Evolutionary conservation across 1,140 invertebrate species (phyloP), one percentile per base, ranked within the genome.

Genomic region (Drosophila orosa): DNA sequence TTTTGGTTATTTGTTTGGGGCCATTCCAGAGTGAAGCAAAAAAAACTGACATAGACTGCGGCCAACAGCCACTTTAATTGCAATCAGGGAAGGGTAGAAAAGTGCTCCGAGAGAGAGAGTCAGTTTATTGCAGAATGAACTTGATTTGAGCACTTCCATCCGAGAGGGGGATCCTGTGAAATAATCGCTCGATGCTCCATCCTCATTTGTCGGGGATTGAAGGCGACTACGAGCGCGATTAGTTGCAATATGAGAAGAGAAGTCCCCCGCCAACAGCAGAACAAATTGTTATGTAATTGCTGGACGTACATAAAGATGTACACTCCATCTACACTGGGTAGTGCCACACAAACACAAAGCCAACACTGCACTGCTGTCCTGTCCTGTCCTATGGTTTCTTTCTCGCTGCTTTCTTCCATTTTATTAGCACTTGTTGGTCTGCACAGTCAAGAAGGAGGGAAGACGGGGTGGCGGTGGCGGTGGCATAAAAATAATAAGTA

Each of bases 401-500:
- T 17, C 29, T 54, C 12, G 19, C 31, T 25, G 47, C 50, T 68
- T 69, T 58, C 42, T 48, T 17, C 74, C 47, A 47, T 58, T 86
- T 74, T 78, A 78, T 86, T 81, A 81, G 48, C 78, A 78, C 74
- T 78, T 59, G 55, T 74, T 69, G 68, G 35, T 56, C 55, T 47
- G 44, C 66, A 8, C 29, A 6, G 22, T 29, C n/a, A 13, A n/a
- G 37, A n/a, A 7, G 19, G 25, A 12, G 3, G 25, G 5, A 9
- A 42, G 19, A 5, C 5, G 42, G 33, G 13, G 3, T 39, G 7
- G 35, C 5, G 37, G 2, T 5, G 60, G 27, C 19, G 15, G 47
- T 60, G 69, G 50, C 44, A 75, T 71, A 69, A 84, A 85, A 78
- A 85, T 78, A 84, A 82, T 78, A 82, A 78, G 68, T 76, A 80